phyloP scores from a whole-genome alignment of 2,888 invertebrate genomes.

The Epinotia brunnichana region DNA sequence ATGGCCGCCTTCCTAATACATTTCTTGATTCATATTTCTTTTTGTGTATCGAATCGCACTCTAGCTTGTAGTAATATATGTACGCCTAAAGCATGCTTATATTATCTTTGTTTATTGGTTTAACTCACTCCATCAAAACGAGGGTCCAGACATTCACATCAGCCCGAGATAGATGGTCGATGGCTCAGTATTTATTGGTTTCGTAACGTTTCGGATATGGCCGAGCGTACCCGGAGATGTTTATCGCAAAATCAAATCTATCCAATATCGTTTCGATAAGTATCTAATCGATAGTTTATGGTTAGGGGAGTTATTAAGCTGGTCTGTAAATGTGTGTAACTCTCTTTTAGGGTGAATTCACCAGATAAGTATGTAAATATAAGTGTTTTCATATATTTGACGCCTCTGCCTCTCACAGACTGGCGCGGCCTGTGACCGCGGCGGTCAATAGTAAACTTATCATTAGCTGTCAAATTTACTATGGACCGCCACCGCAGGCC shows the following conservation, averaged over 20 bases:
- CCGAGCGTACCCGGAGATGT: slow-evolving; percentile 10
- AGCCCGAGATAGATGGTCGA: slow-evolving; percentile 29
- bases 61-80: too few species aligned
- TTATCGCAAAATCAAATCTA: slow-evolving; percentile 37
- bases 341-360: not conserved
- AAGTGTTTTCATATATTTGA: too few species aligned
- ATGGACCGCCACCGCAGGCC: too few species aligned
- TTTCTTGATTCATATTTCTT: too few species aligned
- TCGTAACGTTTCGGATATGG: slow-evolving; percentile 25
- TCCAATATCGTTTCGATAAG: slow-evolving; percentile 35
- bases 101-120: not conserved
- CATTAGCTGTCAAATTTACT: too few species aligned
- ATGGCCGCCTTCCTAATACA: too few species aligned
- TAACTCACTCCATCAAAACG: not conserved
- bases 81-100: too few species aligned
- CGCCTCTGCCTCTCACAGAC: too few species aligned
- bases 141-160: slow-evolving; percentile 23
- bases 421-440: too few species aligned
- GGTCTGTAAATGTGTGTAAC: slow-evolving; percentile 9
- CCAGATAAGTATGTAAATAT: too few species aligned
- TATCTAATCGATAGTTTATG: slow-evolving; percentile 34
- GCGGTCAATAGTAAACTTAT: too few species aligned
- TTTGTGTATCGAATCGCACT: too few species aligned
- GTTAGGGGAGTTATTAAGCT: slow-evolving; percentile 35
- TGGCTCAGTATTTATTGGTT: slow-evolving; percentile 32